Evolutionary conservation across 2,888 invertebrate genomes (phyloP).

Genomic region (Euproctis similis): DNA sequence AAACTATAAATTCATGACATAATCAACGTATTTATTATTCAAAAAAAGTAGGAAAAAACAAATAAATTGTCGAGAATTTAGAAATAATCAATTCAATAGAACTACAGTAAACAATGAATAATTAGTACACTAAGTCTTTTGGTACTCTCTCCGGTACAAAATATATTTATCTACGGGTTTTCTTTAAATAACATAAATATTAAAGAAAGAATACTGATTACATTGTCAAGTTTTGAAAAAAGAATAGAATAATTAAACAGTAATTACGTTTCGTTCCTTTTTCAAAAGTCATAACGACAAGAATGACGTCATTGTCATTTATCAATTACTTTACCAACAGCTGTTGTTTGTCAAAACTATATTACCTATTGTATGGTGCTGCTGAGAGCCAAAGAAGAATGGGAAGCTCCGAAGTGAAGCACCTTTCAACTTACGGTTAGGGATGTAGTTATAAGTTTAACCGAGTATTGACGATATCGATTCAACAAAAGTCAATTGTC

Average conservation of each 20-base stretch:
- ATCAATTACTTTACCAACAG: conserved; percentile 4
- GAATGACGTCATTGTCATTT: too few species aligned
- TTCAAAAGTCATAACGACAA: too few species aligned
- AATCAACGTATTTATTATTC: conserved; percentile 16
- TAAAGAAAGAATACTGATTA: conserved; percentile 44
- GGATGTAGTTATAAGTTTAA: conserved; percentile 37
- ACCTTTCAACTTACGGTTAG: conserved; percentile 11
- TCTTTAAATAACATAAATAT: conserved; percentile 21
- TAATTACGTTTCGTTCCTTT: too few species aligned
- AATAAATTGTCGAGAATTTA: conserved; percentile 17
- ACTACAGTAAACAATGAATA: too few species aligned
- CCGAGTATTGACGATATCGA: conserved; percentile 30
- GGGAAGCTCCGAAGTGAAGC: conserved; percentile 20
- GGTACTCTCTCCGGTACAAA: conserved; percentile 49
- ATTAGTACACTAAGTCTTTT: conserved; percentile 45
- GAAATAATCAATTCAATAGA: conserved; percentile 12
- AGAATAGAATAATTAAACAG: conserved; percentile 7
- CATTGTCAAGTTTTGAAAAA: conserved; percentile 12
- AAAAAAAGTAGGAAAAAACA: conserved; percentile 32
- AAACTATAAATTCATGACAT: background rate
- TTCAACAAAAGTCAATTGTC: conserved; percentile 26
- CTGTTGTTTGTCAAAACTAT: conserved; percentile 8
- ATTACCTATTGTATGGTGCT: conserved; percentile 10
- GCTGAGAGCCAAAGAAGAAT: conserved; percentile 22
- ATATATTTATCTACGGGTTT: conserved; percentile 1